phyloP scores from a whole-genome alignment of 1,140 invertebrate species.

The Drosophila jambulina region DNA sequence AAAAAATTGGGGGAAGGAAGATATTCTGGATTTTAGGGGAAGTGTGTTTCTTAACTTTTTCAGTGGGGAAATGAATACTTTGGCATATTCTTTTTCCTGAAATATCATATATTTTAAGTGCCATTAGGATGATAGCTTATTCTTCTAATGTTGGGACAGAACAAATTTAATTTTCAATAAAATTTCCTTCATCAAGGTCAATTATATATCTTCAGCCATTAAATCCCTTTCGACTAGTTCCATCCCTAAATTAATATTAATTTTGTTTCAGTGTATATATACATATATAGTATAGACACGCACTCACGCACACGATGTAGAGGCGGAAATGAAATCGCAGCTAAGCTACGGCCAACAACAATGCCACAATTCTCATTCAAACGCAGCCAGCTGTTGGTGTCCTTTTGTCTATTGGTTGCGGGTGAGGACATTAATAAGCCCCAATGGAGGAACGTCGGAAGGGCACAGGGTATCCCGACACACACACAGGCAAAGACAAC shows the following conservation, averaged over 20 bases:
- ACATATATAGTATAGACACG: slow-evolving; percentile 3
- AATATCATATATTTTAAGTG: too few relatives aligned
- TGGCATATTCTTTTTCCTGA: not conserved
- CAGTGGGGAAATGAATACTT: not conserved
- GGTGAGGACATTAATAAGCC: slow-evolving; percentile 63
- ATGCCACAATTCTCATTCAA: slow-evolving; percentile 49
- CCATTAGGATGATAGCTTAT: too few relatives aligned
- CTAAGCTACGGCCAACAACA: slow-evolving; percentile 58
- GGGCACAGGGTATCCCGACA: not conserved
- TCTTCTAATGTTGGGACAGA: too few relatives aligned
- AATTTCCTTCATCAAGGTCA: not conserved
- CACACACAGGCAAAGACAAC: slow-evolving; percentile 45
- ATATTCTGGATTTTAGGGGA: fast-evolving
- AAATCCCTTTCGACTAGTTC: not conserved
- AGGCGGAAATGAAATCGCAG: slow-evolving; percentile 66
- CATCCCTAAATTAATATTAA: not conserved
- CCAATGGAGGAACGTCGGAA: slow-evolving; percentile 12
- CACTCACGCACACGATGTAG: slow-evolving; percentile 32
- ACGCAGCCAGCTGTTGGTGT: slow-evolving; percentile 58
- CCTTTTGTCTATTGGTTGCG: slow-evolving; percentile 62
- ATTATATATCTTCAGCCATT: too few relatives aligned
- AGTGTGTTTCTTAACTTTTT: not conserved
- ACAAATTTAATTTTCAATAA: not conserved
- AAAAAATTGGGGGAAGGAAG: not conserved
- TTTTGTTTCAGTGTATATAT: slow-evolving; percentile 1